Conservation (phyloP, 2,888 invertebrate species). For the Schrankia costaestrigalis region DNA sequence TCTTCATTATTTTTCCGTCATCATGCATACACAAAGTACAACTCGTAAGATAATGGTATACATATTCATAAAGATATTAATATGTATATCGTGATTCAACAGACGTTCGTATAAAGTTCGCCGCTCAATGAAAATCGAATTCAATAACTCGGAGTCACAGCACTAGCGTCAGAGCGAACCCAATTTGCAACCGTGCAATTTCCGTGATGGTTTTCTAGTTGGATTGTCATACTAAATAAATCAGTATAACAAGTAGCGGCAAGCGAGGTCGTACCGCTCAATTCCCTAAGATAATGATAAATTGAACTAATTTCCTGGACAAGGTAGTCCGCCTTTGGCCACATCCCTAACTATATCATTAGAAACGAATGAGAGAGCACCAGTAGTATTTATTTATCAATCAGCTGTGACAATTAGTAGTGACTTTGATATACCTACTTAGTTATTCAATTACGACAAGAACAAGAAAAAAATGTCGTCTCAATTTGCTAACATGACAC, state of each 20-base stretch:
- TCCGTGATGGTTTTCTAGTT: constrained; percentile 53
- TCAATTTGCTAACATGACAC: constrained; percentile 20
- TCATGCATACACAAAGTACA: too few species aligned
- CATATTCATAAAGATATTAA: too few species aligned
- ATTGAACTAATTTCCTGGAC: constrained; percentile 70
- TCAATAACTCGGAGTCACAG: constrained; percentile 28
- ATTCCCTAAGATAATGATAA: constrained; percentile 67
- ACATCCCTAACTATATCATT: constrained; percentile 48
- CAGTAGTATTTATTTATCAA: constrained; percentile 39
- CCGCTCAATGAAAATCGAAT: constrained; percentile 30
- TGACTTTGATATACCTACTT: too few species aligned
- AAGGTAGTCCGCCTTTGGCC: constrained; percentile 42
- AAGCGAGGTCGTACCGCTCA: constrained; percentile 49
- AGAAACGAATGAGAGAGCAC: constrained; percentile 24
- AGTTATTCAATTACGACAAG: constrained; percentile 21
- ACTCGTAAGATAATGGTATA: too few species aligned
- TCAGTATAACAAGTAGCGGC: constrained; percentile 44
- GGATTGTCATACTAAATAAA: constrained; percentile 56
- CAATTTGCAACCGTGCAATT: constrained; percentile 51
- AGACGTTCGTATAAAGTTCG: constrained; percentile 7
- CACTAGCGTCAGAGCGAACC: constrained; percentile 40
- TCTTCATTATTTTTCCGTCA: too few species aligned
- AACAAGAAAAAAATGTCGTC: constrained; percentile 12
- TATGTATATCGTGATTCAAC: too few species aligned
- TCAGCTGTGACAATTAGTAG: constrained; percentile 33